A percentile compares a stretch with the other conserved stretches of the same genome.
Evolutionary conservation across 1,140 invertebrate genomes (phyloP).

Genomic region (Bombus confusus): DNA sequence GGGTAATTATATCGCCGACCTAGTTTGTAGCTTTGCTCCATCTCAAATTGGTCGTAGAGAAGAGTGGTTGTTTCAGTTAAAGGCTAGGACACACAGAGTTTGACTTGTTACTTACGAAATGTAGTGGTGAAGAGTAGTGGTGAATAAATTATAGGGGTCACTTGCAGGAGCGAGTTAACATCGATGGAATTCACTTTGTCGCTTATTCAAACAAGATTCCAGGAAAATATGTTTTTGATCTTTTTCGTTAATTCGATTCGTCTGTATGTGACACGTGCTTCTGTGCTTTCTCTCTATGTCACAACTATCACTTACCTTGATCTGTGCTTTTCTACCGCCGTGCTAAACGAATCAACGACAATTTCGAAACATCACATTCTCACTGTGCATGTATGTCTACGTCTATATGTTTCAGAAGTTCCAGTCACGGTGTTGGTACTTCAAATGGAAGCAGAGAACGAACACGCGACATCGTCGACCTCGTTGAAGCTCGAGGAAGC

Average conservation of each 20-base stretch:
- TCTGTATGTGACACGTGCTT: too few species aligned
- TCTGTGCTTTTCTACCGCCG: too few species aligned
- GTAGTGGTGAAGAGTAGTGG: too few species aligned
- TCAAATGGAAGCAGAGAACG: background rate
- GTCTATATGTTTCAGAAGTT: conserved; percentile 21
- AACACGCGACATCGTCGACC: background rate
- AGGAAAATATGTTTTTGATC: background rate
- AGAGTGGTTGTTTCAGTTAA: background rate
- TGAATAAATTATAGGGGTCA: background rate
- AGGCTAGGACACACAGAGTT: background rate
- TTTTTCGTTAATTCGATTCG: background rate
- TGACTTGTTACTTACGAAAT: background rate
- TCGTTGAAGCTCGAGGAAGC: conserved; percentile 7
- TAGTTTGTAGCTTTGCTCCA: background rate
- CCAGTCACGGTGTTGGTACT: conserved; percentile 2
- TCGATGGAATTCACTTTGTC: background rate
- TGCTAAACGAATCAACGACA: background rate
- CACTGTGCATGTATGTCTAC: too few species aligned
- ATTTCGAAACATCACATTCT: background rate
- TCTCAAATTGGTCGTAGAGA: background rate
- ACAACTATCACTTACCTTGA: background rate
- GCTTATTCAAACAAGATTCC: background rate
- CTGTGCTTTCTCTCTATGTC: background rate
- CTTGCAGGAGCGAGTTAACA: too few species aligned
- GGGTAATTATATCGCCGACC: background rate